phyloP scores from a whole-genome alignment of 2,888 invertebrate species.

The Phytoseiulus persimilis region DNA sequence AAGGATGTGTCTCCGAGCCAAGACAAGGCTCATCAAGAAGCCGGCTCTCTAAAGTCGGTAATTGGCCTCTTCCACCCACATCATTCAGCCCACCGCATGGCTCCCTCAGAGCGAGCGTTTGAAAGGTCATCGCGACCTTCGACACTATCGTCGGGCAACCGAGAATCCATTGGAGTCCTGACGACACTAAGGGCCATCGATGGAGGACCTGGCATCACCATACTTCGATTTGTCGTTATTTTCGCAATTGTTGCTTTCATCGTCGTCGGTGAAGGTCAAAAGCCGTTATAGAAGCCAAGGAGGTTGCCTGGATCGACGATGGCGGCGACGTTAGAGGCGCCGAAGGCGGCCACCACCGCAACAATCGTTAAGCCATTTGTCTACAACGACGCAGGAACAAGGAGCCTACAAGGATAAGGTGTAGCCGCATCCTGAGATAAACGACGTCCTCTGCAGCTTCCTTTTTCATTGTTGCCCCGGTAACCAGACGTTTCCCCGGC shows the following conservation, averaged over 20 bases:
- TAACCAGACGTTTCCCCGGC: not conserved
- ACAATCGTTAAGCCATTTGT: not conserved
- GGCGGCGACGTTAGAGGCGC: too few species aligned
- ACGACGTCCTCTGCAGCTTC: not conserved
- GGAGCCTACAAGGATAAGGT: not conserved
- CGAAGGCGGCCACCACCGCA: not conserved
- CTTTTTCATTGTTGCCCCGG: not conserved
- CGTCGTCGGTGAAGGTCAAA: not conserved
- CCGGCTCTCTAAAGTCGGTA: not conserved
- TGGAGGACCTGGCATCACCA: not conserved
- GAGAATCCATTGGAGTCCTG: not conserved
- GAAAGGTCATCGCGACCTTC: not conserved
- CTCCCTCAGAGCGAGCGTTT: not conserved
- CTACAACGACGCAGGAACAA: not conserved
- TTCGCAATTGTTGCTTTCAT: not conserved
- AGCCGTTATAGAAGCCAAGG: not conserved
- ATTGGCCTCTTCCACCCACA: not conserved
- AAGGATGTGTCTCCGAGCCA: too few species aligned
- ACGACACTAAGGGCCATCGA: not conserved
- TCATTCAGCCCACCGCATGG: not conserved
- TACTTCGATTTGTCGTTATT: not conserved
- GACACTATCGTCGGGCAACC: not conserved
- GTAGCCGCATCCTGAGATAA: not conserved
- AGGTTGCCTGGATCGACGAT: not conserved
- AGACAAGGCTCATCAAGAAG: too few species aligned